Evolutionary conservation across 2,888 invertebrate species (phyloP), one percentile per base, ranked within the genome.

Genomic region (Thecophora atra): DNA sequence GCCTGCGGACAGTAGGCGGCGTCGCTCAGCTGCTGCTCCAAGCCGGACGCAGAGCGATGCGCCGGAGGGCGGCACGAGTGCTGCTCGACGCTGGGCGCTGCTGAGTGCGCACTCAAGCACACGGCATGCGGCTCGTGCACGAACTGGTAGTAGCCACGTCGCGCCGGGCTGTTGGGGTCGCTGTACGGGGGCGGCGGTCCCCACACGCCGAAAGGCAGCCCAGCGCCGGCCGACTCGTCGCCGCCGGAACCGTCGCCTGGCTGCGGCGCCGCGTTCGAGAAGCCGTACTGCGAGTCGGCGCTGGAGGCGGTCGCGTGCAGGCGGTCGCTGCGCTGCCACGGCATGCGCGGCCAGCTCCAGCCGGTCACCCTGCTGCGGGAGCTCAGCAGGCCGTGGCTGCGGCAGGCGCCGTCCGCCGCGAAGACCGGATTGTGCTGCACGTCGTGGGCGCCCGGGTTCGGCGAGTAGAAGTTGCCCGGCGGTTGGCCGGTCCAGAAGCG

Each of bases 181-280:
- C 94, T 94, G 81, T 96, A 96, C 0, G 95, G 95, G 0, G 96
- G 95, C 0, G 95, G 95, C 0, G 95, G 96, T 0, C 95, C 96
- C 95, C 95, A 95, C 21, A 94, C 83, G 79, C 91, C 87, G 80
- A 90, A 87, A 81, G 90, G 80, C 84, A 91, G 77, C 26, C 73
- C 74, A 19, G 24, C 44, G 82, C 89, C 76, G 82, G 88, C 83
- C 47, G 80, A 78, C 13, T 47, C 56, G 65, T 68, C 75, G 62
- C 74, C 75, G 66, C 70, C 11, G 17, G 73, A 56, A 21, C 65
- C 70, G 72, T 74, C 75, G 6, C 52, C 67, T 19, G 68, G 47
- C 58, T 65, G 74, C 62, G 76, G 75, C 47, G 78, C 81, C 21
- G 80, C 81, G 54, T 85, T 86, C 72, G 91, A 91, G 84, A 92